These are phyloP conservation scores for Galeopsomyia nigrocyanea DNA, from an alignment of 2,888 invertebrate species.

Conservation along the genomic window DNA sequence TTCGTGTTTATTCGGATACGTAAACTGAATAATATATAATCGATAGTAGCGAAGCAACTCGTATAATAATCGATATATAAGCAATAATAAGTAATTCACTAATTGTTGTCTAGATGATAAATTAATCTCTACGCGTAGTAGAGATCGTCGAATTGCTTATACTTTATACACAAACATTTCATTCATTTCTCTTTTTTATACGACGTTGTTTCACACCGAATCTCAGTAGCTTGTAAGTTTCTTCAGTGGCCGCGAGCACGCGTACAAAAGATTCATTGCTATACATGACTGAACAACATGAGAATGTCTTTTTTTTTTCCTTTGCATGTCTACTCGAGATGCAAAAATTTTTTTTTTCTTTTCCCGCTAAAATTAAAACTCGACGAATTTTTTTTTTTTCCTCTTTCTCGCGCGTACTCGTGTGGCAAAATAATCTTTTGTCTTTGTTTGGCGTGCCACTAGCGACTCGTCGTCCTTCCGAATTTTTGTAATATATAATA, in stretches of 20 bases:
- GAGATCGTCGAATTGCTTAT: too few relatives aligned
- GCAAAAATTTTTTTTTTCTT: too few relatives aligned
- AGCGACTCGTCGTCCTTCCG: slow-evolving; percentile 41
- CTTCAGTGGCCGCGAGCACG: neutral
- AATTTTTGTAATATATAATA: slow-evolving; percentile 34
- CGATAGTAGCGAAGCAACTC: too few relatives aligned
- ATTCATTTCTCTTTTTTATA: too few relatives aligned
- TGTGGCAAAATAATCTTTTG: neutral
- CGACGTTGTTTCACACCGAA: slow-evolving; percentile 8
- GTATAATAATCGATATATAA: too few relatives aligned
- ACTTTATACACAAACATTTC: too few relatives aligned
- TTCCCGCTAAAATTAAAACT: neutral
- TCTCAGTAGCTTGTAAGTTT: slow-evolving; percentile 24
- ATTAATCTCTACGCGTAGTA: too few relatives aligned
- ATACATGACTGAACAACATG: neutral
- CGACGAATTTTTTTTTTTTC: neutral
- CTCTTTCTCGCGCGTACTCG: slow-evolving; percentile 15
- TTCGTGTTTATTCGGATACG: neutral
- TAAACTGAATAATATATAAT: too few relatives aligned
- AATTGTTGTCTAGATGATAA: too few relatives aligned
- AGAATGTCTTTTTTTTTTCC: too few relatives aligned
- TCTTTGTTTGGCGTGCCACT: slow-evolving; percentile 11
- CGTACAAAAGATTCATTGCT: neutral
- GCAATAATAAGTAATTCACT: too few relatives aligned
- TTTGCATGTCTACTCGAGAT: slow-evolving; percentile 3